phyloP scores from a whole-genome alignment of 2,113 vertebrate genomes.

The Furnarius figulus region DNA sequence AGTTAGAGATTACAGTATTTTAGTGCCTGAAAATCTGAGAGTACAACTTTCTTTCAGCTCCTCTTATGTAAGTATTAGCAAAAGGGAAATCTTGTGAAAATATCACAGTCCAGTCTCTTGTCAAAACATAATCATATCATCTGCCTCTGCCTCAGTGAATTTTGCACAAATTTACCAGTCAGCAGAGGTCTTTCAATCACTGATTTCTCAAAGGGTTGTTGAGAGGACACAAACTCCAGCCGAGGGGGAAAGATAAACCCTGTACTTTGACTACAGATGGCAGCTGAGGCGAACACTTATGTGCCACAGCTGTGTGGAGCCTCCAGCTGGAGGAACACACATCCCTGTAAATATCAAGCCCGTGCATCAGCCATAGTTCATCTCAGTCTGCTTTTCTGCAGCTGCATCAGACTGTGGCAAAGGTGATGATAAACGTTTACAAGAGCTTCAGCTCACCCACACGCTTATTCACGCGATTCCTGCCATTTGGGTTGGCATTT shows the following conservation, averaged over 20 bases:
- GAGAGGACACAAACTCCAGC: background rate
- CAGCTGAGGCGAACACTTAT: background rate
- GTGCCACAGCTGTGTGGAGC: background rate
- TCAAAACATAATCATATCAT: background rate
- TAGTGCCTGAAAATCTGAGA: background rate
- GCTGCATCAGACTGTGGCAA: background rate
- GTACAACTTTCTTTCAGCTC: background rate
- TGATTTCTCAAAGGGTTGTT: background rate
- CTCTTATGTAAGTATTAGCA: background rate
- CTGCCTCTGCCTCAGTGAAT: background rate
- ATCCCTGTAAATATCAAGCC: background rate
- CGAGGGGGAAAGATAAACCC: background rate
- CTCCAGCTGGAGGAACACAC: background rate
- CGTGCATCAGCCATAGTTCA: background rate
- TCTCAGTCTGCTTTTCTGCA: background rate
- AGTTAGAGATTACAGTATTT: background rate
- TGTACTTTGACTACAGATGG: background rate
- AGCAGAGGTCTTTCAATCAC: background rate
- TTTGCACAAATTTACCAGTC: background rate
- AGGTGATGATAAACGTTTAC: background rate
- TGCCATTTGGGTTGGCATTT: background rate
- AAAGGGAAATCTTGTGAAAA: background rate
- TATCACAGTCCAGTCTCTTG: background rate
- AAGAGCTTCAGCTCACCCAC: background rate
- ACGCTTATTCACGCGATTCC: background rate